Evolutionary conservation across 2,888 invertebrate genomes (phyloP).

Genomic region (Exocentrus adspersus): DNA sequence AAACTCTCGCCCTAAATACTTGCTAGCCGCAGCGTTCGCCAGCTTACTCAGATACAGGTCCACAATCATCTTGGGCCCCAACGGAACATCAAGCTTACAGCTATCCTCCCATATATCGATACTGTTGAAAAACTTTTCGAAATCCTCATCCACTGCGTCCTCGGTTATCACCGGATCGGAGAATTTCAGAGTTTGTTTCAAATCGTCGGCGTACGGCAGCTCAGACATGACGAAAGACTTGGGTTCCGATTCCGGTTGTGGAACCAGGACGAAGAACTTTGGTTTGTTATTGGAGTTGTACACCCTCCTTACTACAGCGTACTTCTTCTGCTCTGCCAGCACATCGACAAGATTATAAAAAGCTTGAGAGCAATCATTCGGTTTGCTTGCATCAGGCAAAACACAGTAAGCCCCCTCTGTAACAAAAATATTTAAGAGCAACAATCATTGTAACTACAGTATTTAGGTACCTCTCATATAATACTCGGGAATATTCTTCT

Average conservation of each 20-base stretch:
- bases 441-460: no score
- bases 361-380: slow-evolving; percentile 33
- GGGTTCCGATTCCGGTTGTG: slow-evolving; percentile 33
- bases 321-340: slow-evolving; percentile 35
- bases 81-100: slow-evolving; percentile 33
- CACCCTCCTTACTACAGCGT: slow-evolving; percentile 41
- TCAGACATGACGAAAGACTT: slow-evolving; percentile 39
- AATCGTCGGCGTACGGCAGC: slow-evolving; percentile 41
- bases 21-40: slow-evolving; percentile 11
- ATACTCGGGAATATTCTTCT: slow-evolving; percentile 40
- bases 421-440: no score
- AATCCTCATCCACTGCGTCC: slow-evolving; percentile 27
- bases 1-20: slow-evolving; percentile 29
- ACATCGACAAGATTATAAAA: slow-evolving; percentile 39
- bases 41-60: slow-evolving; percentile 21
- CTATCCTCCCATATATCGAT: slow-evolving; percentile 35
- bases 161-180: slow-evolving; percentile 17
- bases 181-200: slow-evolving; percentile 29
- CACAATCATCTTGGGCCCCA: slow-evolving; percentile 35
- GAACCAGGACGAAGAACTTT: slow-evolving; percentile 43
- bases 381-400: slow-evolving; percentile 27
- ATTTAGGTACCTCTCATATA: slow-evolving; percentile 28
- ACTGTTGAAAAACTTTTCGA: slow-evolving; percentile 37
- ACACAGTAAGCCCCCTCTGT: slow-evolving; percentile 40
- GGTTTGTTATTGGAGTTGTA: slow-evolving; percentile 39